Evolutionary conservation across 2,113 vertebrate genomes (phyloP).

Genomic region (Canis aureus): DNA sequence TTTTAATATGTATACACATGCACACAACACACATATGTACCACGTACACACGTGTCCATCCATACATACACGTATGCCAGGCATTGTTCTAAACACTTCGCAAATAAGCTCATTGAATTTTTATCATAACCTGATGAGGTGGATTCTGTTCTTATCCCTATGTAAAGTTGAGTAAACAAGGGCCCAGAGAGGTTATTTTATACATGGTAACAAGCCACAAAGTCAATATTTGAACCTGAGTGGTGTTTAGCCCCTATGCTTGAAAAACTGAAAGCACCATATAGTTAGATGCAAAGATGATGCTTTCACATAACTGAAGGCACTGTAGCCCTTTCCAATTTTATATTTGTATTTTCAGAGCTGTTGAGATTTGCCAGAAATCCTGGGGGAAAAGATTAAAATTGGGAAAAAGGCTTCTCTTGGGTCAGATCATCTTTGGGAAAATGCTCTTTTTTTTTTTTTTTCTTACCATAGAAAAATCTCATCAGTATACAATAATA

Average conservation of each 20-base stretch:
- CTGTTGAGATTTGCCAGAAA: not conserved
- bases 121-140: not conserved
- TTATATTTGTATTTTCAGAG: conserved; percentile 11
- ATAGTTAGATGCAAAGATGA: not conserved
- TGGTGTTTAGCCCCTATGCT: not conserved
- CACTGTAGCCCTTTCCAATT: not conserved
- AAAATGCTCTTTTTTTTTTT: not conserved
- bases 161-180: not conserved
- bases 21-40: not conserved
- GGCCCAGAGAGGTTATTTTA: not conserved
- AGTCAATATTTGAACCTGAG: not conserved
- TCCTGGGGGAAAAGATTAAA: not conserved
- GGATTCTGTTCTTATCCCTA: not conserved
- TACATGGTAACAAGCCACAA: not conserved
- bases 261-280: not conserved
- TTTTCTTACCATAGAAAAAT: not conserved
- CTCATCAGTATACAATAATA: not conserved
- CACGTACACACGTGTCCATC: not conserved
- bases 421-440: conserved; percentile 43
- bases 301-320: not conserved
- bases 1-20: not conserved
- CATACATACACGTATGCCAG: not conserved
- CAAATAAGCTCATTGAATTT: not conserved
- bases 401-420: not conserved
- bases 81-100: not conserved